Evolutionary conservation across 2,888 invertebrate species (phyloP), one percentile per base, ranked within the genome.

Genomic region (Drosophila picticornis): DNA sequence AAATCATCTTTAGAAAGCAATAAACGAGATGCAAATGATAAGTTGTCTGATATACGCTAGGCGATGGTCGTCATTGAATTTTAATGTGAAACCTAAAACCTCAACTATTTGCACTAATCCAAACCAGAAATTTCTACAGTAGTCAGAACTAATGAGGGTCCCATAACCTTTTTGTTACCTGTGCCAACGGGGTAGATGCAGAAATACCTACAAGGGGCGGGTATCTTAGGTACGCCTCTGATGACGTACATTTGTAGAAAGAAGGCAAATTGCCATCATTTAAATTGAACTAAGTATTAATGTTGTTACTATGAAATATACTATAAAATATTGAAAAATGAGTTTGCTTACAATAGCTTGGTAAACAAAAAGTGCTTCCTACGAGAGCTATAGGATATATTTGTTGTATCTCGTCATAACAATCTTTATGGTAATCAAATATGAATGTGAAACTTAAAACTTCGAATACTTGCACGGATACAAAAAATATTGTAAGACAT

Each of bases 201-300:
- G 1, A 13, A 22, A 4, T 22, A 13, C 11, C 3, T 22, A 13
- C 0, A n/a, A n/a, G n/a, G n/a, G 11, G 22, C 11, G 11, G 5
- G n/a, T 43, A 6, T 22, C 11, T 6, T 11, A 11, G n/a, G 11
- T 5, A n/a, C 11, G 40, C 10, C 10, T 10, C 5, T 40, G 40
- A 7, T 5, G n/a, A 4, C 10, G n/a, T 2, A 40, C 10, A n/a
- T 6, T n/a, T n/a, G n/a, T 10, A n/a, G 40, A n/a, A 40, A 19
- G 4, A 2, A n/a, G 10, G n/a, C 6, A 43, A 43, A 43, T 22
- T 43, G 11, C 11, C 6, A 5, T 22, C 2, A 3, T 22, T 5
- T 22, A 11, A 6, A 43, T 43, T 22, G 2, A 6, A 11, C 11
- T 43, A 11, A 11, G 4, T 4, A 19, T 38, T 0, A 10, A 38